phyloP scores from a whole-genome alignment of 2,888 invertebrate genomes.

The Scaptomyza caliginosa region DNA sequence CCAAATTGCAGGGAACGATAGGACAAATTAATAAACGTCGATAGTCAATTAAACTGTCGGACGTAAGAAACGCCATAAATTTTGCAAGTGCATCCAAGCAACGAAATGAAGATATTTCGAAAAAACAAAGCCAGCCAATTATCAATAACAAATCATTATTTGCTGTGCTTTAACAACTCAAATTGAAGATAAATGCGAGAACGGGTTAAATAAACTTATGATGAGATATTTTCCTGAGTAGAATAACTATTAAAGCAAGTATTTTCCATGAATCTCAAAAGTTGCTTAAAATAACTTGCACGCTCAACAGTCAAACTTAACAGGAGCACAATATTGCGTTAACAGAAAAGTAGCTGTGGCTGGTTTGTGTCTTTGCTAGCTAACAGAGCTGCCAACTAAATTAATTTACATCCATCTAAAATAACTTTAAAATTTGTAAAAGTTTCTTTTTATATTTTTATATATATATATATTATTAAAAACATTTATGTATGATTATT shows the following conservation, averaged over 20 bases:
- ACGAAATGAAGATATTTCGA: slow-evolving; percentile 67
- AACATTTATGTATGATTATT: slow-evolving; percentile 55
- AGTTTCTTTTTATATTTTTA: no score
- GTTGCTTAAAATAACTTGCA: no score
- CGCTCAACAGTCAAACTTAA: slow-evolving; percentile 4
- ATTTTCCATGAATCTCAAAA: no score
- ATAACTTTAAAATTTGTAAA: slow-evolving; percentile 6
- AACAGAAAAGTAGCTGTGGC: not conserved
- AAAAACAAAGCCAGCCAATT: slow-evolving; percentile 52
- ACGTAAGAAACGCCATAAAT: slow-evolving; percentile 74
- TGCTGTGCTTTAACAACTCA: slow-evolving; percentile 14
- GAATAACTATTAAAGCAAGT: no score
- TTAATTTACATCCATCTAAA: no score
- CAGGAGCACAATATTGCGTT: slow-evolving; percentile 14
- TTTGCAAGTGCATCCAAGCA: slow-evolving; percentile 16
- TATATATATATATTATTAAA: slow-evolving; percentile 44
- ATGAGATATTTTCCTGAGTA: no score
- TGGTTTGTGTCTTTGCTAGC: slow-evolving; percentile 7
- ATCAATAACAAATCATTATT: slow-evolving; percentile 49
- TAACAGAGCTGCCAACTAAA: not conserved
- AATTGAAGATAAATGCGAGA: not conserved
- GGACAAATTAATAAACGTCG: slow-evolving; percentile 76
- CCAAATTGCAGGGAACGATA: slow-evolving; percentile 10
- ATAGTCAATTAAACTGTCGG: slow-evolving; percentile 78
- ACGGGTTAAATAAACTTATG: not conserved